A percentile compares a stretch with the other conserved stretches of the same genome.
Conservation (phyloP, 2,797 vertebrate genomes). For the Macropodus opercularis region DNA sequence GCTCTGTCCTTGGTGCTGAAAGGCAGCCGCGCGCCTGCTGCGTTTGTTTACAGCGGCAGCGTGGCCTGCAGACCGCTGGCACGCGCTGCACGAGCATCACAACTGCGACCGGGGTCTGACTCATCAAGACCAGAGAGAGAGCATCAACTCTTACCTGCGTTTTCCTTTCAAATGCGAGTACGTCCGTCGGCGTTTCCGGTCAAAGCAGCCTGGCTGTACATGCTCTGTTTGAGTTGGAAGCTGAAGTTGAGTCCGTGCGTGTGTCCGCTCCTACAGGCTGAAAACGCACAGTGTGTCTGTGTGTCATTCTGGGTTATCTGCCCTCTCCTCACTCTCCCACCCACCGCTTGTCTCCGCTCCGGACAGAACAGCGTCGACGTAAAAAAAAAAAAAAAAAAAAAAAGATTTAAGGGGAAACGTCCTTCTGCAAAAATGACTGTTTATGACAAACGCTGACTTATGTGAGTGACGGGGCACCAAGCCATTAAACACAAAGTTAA, state of each 20-base stretch:
- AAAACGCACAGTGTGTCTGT: conserved; percentile 8
- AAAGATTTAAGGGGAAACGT: no score
- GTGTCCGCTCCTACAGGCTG: conserved; percentile 21
- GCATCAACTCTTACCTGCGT: conserved; percentile 46
- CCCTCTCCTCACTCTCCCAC: background rate
- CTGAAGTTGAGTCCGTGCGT: conserved; percentile 3
- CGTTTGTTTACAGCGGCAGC: conserved; percentile 28
- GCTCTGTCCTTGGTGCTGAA: conserved; percentile 68
- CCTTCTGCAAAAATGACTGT: background rate
- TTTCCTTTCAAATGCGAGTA: background rate
- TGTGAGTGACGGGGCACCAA: no score
- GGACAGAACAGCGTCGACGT: conserved; percentile 20
- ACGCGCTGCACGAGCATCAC: background rate
- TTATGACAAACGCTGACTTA: background rate
- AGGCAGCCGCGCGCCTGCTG: conserved; percentile 8
- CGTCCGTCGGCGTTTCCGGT: conserved; percentile 6
- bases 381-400: conserved; percentile 49
- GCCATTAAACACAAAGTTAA: no score
- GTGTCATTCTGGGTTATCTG: conserved; percentile 14
- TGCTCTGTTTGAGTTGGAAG: conserved; percentile 1
- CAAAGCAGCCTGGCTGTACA: conserved; percentile 4
- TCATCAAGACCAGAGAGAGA: conserved; percentile 12
- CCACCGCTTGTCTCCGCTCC: conserved; percentile 14
- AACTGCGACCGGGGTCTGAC: background rate
- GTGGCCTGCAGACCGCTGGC: background rate